Conservation (phyloP, 2,113 vertebrate species). For the Scatophagus argus region DNA sequence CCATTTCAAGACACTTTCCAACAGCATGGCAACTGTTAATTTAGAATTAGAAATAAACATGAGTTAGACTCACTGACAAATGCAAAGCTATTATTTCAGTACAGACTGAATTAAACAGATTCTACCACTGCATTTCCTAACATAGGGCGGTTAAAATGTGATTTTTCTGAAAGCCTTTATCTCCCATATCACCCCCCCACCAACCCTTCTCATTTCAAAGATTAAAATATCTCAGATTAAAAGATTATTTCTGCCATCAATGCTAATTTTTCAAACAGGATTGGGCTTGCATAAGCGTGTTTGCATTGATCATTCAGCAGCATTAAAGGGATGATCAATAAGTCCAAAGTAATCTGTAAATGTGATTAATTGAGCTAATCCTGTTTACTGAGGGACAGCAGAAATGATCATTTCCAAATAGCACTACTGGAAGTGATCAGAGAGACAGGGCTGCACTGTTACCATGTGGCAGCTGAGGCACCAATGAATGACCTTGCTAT, state of each 20-base stretch:
- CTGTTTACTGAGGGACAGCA: conserved; percentile 85
- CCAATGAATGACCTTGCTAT: conserved; percentile 42
- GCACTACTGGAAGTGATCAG: conserved; percentile 74
- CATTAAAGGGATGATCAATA: conserved; percentile 88
- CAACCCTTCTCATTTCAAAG: conserved; percentile 48
- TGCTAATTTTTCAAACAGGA: conserved; percentile 89
- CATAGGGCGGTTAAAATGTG: neutral
- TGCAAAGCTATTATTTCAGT: neutral
- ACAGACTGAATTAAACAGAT: neutral
- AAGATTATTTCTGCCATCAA: conserved; percentile 80
- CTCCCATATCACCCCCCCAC: neutral
- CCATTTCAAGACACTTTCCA: neutral
- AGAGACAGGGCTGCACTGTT: conserved; percentile 61
- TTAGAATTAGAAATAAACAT: neutral
- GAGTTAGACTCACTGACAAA: neutral
- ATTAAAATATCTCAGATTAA: conserved; percentile 66
- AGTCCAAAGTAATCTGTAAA: conserved; percentile 89
- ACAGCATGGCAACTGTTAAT: neutral
- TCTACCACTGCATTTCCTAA: neutral
- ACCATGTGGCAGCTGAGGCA: conserved; percentile 47
- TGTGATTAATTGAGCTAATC: conserved; percentile 92
- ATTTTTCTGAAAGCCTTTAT: conserved; percentile 56
- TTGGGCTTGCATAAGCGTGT: conserved; percentile 88
- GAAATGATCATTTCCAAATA: conserved; percentile 85
- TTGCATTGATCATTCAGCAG: conserved; percentile 89